phyloP scores from a whole-genome alignment of 1,140 invertebrate species.

The Lepidostoma basale region DNA sequence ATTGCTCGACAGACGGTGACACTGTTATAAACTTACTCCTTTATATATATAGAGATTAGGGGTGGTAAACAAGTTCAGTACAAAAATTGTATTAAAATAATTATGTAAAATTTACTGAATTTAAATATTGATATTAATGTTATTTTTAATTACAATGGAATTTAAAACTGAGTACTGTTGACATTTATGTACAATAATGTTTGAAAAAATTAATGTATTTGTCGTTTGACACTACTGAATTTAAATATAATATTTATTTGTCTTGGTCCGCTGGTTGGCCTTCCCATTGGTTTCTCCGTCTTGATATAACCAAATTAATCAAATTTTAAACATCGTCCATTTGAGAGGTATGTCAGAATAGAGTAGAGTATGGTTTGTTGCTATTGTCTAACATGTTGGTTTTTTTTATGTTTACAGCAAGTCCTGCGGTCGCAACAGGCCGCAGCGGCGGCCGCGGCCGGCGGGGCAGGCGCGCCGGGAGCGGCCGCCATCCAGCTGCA shows the following conservation, averaged over 20 bases:
- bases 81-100: too few species aligned
- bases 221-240: background rate
- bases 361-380: background rate
- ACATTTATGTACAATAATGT: background rate
- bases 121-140: too few species aligned
- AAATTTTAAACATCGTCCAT: too few species aligned
- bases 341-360: background rate
- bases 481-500: conserved; percentile 71
- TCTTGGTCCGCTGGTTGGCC: too few species aligned
- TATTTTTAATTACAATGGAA: too few species aligned
- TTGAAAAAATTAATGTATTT: background rate
- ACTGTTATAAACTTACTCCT: too few species aligned
- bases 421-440: conserved; percentile 82
- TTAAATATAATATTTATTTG: too few species aligned
- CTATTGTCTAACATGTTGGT: background rate
- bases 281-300: too few species aligned
- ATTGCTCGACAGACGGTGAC: background rate
- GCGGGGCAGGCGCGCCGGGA: conserved; percentile 62
- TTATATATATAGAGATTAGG: too few species aligned
- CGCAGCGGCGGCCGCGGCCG: conserved; percentile 62
- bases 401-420: conserved; percentile 70
- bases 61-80: too few species aligned
- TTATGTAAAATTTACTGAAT: too few species aligned
- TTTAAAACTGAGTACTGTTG: background rate
- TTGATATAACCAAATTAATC: too few species aligned